These are phyloP conservation scores for Albula goreensis DNA, from an alignment of 2,113 vertebrate genomes.

Conservation along the genomic window DNA sequence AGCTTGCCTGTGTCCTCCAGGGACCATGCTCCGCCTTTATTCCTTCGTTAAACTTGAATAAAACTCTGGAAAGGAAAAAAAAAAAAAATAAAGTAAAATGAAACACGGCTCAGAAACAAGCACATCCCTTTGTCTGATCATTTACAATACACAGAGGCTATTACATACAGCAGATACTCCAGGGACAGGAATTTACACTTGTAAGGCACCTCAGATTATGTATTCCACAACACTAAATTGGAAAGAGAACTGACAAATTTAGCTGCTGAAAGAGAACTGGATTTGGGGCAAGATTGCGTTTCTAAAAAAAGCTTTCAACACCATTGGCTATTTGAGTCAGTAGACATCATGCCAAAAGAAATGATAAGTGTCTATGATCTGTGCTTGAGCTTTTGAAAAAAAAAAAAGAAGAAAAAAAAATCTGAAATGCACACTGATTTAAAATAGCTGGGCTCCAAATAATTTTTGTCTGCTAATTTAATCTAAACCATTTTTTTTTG, in stretches of 20 bases:
- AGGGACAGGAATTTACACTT: conserved; percentile 33
- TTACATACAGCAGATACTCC: conserved; percentile 23
- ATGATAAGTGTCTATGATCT: background rate
- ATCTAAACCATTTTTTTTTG: too few relatives aligned
- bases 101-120: background rate
- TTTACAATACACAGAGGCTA: conserved; percentile 23
- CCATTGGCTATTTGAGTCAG: conserved; percentile 13
- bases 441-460: too few relatives aligned
- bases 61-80: background rate
- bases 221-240: conserved; percentile 24
- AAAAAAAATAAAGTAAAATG: background rate
- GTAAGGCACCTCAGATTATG: conserved; percentile 30
- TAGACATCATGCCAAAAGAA: background rate
- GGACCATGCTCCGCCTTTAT: background rate
- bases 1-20: conserved; percentile 19
- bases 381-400: too few relatives aligned
- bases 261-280: background rate
- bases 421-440: too few relatives aligned
- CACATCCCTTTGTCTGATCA: conserved; percentile 29
- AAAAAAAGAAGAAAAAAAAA: too few relatives aligned
- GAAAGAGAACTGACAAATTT: conserved; percentile 7
- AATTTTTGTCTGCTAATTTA: too few relatives aligned
- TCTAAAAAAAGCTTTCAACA: background rate
- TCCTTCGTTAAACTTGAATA: background rate
- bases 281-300: background rate